A percentile compares a stretch with the other conserved stretches of the same genome.
Conservation (phyloP, 2,113 vertebrate genomes). For the Calyptommatus sinebrachiatus region DNA sequence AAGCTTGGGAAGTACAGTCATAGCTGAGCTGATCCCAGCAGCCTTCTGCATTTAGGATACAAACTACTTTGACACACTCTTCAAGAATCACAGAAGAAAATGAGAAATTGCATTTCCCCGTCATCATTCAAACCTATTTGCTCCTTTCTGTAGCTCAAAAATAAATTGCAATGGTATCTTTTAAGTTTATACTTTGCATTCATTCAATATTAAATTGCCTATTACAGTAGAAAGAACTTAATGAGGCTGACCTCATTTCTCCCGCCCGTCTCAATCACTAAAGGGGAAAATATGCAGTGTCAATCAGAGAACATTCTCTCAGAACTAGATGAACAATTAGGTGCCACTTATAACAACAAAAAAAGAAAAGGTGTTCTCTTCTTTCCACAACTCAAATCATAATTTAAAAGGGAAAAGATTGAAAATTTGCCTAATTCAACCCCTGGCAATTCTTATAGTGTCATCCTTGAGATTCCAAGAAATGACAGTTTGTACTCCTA, state of each 20-base stretch:
- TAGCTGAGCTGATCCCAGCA: neutral
- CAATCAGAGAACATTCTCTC: slow-evolving; percentile 26
- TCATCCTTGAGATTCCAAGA: neutral
- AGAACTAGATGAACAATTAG: slow-evolving; percentile 32
- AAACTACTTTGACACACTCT: fast-evolving
- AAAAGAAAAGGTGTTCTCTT: slow-evolving; percentile 7
- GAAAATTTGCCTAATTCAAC: neutral
- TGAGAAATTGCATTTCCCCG: slow-evolving; percentile 21
- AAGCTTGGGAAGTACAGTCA: neutral
- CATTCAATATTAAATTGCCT: slow-evolving; percentile 38
- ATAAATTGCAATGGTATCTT: slow-evolving; percentile 32
- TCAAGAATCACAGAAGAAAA: slow-evolving; percentile 31
- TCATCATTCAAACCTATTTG: slow-evolving; percentile 29
- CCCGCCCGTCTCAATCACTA: slow-evolving; percentile 2
- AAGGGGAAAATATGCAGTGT: slow-evolving; percentile 12
- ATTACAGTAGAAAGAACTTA: slow-evolving; percentile 44
- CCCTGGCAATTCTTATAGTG: neutral
- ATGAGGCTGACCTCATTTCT: slow-evolving; percentile 14
- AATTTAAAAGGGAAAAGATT: neutral
- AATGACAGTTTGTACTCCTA: neutral
- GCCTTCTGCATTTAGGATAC: neutral
- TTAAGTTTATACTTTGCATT: slow-evolving; percentile 32
- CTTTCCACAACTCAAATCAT: slow-evolving; percentile 23
- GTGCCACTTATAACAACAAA: neutral
- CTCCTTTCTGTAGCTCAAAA: slow-evolving; percentile 21